These are phyloP conservation scores for Laothoe populi DNA, from an alignment of 2,888 invertebrate genomes.

Conservation along the genomic window DNA sequence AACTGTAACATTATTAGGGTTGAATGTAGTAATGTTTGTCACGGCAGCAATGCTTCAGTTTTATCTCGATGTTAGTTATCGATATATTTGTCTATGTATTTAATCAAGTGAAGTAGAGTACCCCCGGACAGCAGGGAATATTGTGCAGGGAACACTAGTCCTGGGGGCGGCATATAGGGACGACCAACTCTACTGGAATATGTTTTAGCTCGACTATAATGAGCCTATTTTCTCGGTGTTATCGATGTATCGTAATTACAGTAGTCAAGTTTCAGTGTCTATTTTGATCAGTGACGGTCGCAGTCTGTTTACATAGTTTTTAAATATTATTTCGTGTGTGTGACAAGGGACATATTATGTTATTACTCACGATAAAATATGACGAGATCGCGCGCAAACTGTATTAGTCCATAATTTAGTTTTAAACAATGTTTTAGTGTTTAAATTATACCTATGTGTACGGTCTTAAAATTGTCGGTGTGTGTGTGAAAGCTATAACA, in stretches of 20 bases:
- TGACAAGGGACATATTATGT: not conserved
- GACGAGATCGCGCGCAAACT: not conserved
- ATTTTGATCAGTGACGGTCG: not conserved
- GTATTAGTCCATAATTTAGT: not conserved
- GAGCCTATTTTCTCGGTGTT: not conserved
- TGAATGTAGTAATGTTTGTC: no score
- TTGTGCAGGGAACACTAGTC: constrained; percentile 11
- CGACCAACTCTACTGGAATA: not conserved
- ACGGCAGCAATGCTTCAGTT: no score
- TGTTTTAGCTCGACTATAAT: not conserved
- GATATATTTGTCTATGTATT: no score
- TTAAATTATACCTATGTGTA: not conserved
- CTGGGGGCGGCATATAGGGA: not conserved
- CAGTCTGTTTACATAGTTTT: not conserved
- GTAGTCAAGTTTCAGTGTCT: not conserved
- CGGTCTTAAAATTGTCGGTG: constrained; percentile 1
- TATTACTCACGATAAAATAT: not conserved
- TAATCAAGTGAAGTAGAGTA: not conserved
- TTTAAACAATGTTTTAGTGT: not conserved
- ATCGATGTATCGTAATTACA: not conserved
- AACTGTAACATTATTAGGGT: no score
- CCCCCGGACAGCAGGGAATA: constrained; percentile 16
- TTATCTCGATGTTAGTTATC: no score
- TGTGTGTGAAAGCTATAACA: constrained; percentile 13
- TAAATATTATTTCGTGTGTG: not conserved